Evolutionary conservation across 2,113 vertebrate genomes (phyloP).

Genomic region (Dermatemys mawii): DNA sequence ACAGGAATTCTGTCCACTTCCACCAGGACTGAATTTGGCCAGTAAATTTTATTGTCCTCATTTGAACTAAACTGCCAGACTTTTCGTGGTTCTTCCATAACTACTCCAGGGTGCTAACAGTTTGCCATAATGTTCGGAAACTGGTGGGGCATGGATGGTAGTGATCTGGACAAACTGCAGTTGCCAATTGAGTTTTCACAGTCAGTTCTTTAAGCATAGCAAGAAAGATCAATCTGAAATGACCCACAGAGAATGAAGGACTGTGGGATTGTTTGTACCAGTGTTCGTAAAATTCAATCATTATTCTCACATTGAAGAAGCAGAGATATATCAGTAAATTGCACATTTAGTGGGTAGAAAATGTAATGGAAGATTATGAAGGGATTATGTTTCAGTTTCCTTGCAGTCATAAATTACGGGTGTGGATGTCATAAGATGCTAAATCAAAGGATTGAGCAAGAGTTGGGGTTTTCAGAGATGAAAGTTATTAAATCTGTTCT

Average conservation of each 20-base stretch:
- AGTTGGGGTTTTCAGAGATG: background rate
- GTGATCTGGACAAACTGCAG: background rate
- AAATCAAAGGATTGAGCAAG: background rate
- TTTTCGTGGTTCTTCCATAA: background rate
- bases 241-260: background rate
- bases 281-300: background rate
- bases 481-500: background rate
- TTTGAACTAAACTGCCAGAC: background rate
- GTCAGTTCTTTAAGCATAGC: background rate
- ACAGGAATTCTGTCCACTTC: background rate
- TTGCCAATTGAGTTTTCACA: background rate
- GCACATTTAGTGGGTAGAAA: background rate
- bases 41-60: background rate
- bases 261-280: background rate
- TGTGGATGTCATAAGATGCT: background rate
- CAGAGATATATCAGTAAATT: background rate
- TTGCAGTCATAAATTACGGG: background rate
- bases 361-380: background rate
- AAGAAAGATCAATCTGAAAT: slow-evolving; percentile 1
- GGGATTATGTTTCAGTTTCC: background rate
- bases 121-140: background rate
- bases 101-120: background rate
- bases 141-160: background rate
- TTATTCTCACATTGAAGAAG: slow-evolving; percentile 1
- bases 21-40: background rate